phyloP scores from a whole-genome alignment of 2,888 invertebrate species.

The Drosophila cognata region DNA sequence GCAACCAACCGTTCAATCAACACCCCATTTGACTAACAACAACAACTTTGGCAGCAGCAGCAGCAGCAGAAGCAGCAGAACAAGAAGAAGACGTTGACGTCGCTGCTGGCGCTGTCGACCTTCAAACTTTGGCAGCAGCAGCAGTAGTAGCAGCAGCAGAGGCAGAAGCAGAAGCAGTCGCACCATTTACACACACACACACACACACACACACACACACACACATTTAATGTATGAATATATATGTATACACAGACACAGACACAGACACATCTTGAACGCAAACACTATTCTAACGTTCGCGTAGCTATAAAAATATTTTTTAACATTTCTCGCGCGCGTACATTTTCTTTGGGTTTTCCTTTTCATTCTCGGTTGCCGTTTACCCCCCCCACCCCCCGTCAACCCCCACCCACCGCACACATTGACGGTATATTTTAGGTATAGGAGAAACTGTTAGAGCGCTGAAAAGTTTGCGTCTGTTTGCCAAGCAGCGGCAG shows the following conservation, averaged over 20 bases:
- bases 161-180: conserved; percentile 16
- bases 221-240: conserved; percentile 9
- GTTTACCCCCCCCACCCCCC: conserved; percentile 16
- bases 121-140: conserved; percentile 57
- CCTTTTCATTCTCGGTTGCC: conserved; percentile 45
- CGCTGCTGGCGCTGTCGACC: conserved; percentile 52
- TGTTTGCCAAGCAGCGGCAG: conserved; percentile 57
- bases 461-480: conserved; percentile 74
- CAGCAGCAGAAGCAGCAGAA: conserved; percentile 16
- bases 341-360: conserved; percentile 69
- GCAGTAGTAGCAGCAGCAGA: conserved; percentile 9
- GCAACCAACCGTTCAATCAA: conserved; percentile 80
- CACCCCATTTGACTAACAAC: conserved; percentile 78
- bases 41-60: conserved; percentile 29
- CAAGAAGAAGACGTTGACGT: conserved; percentile 25
- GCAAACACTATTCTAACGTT: conserved; percentile 81
- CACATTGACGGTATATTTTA: conserved; percentile 43
- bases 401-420: neutral
- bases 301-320: conserved; percentile 80
- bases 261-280: conserved; percentile 27
- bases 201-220: conserved; percentile 32
- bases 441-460: conserved; percentile 75
- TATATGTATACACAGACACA: neutral
- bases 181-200: conserved; percentile 23
- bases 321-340: conserved; percentile 77